Conservation (phyloP, 2,797 vertebrate species). For the Decapterus maruadsi region DNA sequence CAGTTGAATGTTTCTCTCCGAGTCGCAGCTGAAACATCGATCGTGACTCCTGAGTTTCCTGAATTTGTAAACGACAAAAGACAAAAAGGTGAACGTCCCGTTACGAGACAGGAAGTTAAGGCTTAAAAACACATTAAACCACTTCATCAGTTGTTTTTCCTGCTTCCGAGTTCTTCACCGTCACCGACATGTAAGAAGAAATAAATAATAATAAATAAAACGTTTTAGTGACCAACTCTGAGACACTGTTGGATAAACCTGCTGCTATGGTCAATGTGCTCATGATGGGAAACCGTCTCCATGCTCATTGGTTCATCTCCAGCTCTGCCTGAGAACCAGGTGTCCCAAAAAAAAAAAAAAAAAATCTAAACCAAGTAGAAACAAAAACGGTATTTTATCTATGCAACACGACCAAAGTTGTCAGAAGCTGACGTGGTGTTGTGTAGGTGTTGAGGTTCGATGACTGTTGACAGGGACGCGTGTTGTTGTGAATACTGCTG, state of each 20-base stretch:
- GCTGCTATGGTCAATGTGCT: conserved; percentile 9
- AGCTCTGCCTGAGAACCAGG: not conserved
- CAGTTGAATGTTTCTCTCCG: no score
- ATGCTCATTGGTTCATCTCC: not conserved
- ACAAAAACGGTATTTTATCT: conserved; percentile 80
- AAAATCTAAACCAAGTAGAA: conserved; percentile 5
- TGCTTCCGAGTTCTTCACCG: no score
- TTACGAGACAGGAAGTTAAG: no score
- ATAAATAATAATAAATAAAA: no score
- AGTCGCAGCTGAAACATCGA: no score
- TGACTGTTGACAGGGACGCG: conserved; percentile 39
- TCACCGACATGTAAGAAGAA: no score
- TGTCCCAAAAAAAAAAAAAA: not conserved
- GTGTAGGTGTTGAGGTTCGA: conserved; percentile 79
- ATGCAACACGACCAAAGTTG: conserved; percentile 92
- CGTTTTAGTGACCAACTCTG: not conserved
- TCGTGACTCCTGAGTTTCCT: no score
- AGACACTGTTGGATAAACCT: not conserved
- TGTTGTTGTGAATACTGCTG: conserved; percentile 60
- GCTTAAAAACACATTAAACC: no score
- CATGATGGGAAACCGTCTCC: not conserved
- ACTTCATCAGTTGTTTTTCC: no score
- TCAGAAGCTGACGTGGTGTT: conserved; percentile 86
- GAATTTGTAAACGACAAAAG: no score
- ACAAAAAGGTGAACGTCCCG: no score